Percentiles rank a stretch among this genome's conserved stretches.
Evolutionary conservation across 2,113 vertebrate genomes (phyloP).

Genomic region (Vidua chalybeata): DNA sequence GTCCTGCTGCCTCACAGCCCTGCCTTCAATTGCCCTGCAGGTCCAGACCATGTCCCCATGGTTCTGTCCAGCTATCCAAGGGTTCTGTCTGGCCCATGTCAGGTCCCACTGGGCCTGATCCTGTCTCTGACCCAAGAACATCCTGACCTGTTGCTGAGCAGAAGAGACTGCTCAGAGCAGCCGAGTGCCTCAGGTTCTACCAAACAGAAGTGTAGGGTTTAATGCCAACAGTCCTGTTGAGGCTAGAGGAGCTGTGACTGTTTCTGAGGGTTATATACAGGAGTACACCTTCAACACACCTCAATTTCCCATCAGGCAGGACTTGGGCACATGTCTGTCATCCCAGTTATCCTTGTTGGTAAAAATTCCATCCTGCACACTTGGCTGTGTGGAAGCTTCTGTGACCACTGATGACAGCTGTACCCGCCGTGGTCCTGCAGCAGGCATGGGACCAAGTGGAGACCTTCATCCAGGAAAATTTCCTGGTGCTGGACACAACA

Average conservation of each 20-base stretch:
- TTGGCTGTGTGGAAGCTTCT: background rate
- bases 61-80: background rate
- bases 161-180: background rate
- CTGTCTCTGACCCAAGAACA: fast-evolving
- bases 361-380: background rate
- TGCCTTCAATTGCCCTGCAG: fast-evolving
- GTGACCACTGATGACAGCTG: background rate
- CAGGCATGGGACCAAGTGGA: background rate
- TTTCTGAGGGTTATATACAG: background rate
- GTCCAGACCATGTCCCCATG: background rate
- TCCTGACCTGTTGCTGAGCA: fast-evolving
- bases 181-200: background rate
- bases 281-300: background rate
- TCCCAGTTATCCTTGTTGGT: background rate
- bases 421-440: fast-evolving
- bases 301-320: background rate
- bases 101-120: background rate
- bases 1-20: too few species aligned
- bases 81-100: background rate
- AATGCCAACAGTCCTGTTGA: background rate
- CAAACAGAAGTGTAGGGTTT: background rate
- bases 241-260: background rate
- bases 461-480: background rate
- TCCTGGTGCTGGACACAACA: background rate
- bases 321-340: background rate